phyloP scores from a whole-genome alignment of 1,140 invertebrate species.

The Globodera ellingtonae region DNA sequence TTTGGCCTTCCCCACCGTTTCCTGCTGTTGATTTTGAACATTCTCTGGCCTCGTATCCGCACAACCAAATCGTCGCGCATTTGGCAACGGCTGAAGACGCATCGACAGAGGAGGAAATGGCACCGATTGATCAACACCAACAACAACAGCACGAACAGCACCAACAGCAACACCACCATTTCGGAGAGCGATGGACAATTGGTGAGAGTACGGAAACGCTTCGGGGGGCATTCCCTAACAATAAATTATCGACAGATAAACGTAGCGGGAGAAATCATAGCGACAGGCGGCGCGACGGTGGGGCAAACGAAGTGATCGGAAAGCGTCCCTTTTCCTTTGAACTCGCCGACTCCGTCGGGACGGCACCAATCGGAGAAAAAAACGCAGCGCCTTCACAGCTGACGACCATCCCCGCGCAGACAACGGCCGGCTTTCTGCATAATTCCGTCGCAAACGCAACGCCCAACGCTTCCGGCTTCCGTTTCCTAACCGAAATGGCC shows the following conservation, averaged over 20 bases:
- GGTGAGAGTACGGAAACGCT: too few species aligned
- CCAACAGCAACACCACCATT: neutral
- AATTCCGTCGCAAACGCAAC: neutral
- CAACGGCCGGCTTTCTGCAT: neutral
- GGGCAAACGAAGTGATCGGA: neutral
- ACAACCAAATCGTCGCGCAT: neutral
- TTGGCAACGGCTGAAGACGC: neutral
- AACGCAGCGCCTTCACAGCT: neutral
- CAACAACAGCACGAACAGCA: neutral
- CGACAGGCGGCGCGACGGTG: neutral
- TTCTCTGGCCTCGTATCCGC: neutral
- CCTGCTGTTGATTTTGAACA: neutral
- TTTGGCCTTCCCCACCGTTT: neutral
- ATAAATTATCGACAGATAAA: neutral
- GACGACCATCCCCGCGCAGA: neutral
- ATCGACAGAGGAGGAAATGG: neutral
- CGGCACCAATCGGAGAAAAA: neutral
- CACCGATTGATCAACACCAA: neutral
- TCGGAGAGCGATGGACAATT: neutral
- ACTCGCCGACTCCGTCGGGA: neutral
- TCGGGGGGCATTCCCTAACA: too few species aligned
- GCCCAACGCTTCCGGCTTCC: constrained; percentile 17
- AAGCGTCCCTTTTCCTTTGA: neutral
- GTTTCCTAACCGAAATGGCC: constrained; percentile 24
- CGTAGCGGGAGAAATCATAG: neutral